phyloP scores from a whole-genome alignment of 64 coral and sea anemone species.

The Montipora capricornis region DNA sequence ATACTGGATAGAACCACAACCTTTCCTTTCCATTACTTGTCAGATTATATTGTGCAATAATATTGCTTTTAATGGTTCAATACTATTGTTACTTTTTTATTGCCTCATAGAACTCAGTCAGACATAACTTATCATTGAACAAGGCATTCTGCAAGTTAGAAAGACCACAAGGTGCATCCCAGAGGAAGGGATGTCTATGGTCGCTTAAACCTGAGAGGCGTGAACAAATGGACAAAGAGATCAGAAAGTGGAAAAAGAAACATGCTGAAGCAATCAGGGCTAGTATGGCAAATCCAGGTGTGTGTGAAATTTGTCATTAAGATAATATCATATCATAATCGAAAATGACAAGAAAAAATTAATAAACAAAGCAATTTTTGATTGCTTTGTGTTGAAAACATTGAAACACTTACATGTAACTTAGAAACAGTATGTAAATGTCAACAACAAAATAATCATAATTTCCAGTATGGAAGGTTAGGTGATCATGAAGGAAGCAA shows the following conservation, averaged over 20 bases:
- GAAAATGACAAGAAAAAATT: too few species aligned
- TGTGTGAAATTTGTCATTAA: neutral
- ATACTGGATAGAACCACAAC: too few species aligned
- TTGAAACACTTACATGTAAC: too few species aligned
- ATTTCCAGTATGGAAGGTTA: too few species aligned
- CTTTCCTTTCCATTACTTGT: too few species aligned
- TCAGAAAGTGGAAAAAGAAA: conserved; percentile 99
- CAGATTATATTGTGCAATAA: too few species aligned
- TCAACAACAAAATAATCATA: too few species aligned
- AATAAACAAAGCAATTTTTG: too few species aligned
- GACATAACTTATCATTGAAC: conserved; percentile 97
- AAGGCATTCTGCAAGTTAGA: conserved; percentile 99
- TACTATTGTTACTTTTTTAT: neutral
- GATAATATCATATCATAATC: too few species aligned
- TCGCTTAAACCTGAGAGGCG: conserved; percentile 91
- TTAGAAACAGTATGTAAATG: too few species aligned
- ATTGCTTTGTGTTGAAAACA: too few species aligned
- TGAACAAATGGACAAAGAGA: conserved; percentile 99
- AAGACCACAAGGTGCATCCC: conserved; percentile 97
- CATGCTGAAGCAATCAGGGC: conserved; percentile 96
- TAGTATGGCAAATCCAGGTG: conserved; percentile 99
- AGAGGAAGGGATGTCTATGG: conserved; percentile 99
- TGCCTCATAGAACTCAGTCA: conserved; percentile 88
- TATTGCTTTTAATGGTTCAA: neutral
- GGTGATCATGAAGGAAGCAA: too few species aligned